Percentiles rank a stretch among this genome's conserved stretches.
Evolutionary conservation across 1,140 invertebrate species (phyloP).

Genomic region (Cotesia chilonis): DNA sequence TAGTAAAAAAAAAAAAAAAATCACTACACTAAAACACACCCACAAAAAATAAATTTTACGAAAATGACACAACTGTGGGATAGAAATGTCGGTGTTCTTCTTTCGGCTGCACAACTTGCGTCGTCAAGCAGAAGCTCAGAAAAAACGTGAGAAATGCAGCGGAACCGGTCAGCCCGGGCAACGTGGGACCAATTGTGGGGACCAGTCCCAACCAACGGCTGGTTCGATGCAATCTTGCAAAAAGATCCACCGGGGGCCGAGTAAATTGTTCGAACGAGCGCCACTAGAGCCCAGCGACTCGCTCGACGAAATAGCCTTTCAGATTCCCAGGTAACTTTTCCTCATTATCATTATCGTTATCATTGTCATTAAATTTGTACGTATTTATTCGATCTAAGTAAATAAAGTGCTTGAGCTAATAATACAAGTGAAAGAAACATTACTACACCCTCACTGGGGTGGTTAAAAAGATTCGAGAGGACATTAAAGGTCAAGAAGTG

Average conservation of each 20-base stretch:
- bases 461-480: conserved; percentile 17
- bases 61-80: conserved; percentile 30
- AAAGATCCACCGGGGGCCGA: conserved; percentile 68
- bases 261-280: conserved; percentile 82
- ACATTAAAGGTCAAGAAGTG: conserved; percentile 37
- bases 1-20: conserved; percentile 9
- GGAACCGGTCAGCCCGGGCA: conserved; percentile 58
- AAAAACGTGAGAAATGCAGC: conserved; percentile 66
- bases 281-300: conserved; percentile 86
- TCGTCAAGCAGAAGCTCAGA: conserved; percentile 75
- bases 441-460: neutral
- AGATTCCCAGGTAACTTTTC: conserved; percentile 83
- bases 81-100: conserved; percentile 92
- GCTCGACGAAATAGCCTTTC: conserved; percentile 88
- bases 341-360: neutral
- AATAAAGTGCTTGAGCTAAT: neutral
- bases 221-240: conserved; percentile 61
- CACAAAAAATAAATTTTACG: conserved; percentile 11
- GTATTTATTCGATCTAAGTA: no score
- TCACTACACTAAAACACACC: neutral
- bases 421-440: conserved; percentile 14
- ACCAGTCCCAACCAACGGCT: conserved; percentile 63
- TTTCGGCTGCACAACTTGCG: conserved; percentile 90
- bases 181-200: conserved; percentile 58
- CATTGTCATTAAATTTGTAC: no score